Conservation (phyloP, 2,888 invertebrate species). For the Ophion obscuratus region DNA sequence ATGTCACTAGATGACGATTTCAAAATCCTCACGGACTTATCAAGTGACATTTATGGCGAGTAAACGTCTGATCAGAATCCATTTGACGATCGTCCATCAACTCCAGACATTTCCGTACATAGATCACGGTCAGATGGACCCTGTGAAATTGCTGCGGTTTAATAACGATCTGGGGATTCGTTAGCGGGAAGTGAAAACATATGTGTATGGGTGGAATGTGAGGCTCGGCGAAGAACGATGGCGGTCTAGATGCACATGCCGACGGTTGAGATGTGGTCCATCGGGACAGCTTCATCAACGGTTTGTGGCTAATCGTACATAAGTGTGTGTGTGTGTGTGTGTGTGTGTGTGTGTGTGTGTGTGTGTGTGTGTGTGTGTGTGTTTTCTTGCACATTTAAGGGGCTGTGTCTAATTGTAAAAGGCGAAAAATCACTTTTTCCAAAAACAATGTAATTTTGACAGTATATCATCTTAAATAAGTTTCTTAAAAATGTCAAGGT, state of each 20-base stretch:
- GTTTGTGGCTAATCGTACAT: not conserved
- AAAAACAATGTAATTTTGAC: too few species aligned
- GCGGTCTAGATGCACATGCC: not conserved
- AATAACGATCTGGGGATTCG: conserved; percentile 4
- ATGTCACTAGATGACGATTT: too few species aligned
- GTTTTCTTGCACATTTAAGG: not conserved
- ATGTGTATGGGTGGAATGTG: not conserved
- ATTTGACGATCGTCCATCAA: not conserved
- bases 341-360: not conserved
- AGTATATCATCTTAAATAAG: too few species aligned
- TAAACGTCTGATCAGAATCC: not conserved
- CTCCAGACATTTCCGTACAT: not conserved
- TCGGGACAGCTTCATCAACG: not conserved
- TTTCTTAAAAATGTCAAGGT: too few species aligned
- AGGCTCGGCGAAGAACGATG: not conserved
- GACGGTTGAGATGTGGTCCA: not conserved
- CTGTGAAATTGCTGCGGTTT: not conserved
- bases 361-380: not conserved
- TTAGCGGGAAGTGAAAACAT: conserved; percentile 7
- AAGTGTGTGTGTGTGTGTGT: not conserved
- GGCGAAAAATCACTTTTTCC: too few species aligned
- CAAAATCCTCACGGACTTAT: too few species aligned
- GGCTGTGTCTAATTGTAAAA: too few species aligned
- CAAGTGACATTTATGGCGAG: too few species aligned
- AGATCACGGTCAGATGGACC: not conserved